Conservation (phyloP, 2,113 vertebrate species). For the Melanostigma gelatinosum region DNA sequence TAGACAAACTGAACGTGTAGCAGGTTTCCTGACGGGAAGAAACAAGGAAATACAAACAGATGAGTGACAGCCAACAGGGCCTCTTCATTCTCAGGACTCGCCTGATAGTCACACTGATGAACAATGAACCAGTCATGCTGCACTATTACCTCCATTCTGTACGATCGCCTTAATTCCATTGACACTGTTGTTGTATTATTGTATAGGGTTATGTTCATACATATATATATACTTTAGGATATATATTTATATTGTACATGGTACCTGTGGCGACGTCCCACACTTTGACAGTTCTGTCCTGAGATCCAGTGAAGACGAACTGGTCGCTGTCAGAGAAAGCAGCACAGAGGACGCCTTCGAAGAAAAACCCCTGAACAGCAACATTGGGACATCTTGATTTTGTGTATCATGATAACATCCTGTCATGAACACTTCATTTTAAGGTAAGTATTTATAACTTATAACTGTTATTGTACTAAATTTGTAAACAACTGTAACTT, state of each 20-base stretch:
- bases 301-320: constrained; percentile 79
- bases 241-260: too few relatives aligned
- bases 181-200: too few relatives aligned
- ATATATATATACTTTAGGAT: too few relatives aligned
- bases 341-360: constrained; percentile 81
- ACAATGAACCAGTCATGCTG: too few relatives aligned
- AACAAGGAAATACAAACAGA: not conserved
- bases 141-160: too few relatives aligned
- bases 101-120: too few relatives aligned
- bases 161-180: too few relatives aligned
- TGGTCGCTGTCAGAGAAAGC: constrained; percentile 85
- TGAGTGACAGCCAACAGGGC: too few relatives aligned
- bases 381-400: not conserved
- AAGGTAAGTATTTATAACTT: too few relatives aligned
- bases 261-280: constrained; percentile 83
- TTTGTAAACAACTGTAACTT: not conserved
- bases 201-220: too few relatives aligned
- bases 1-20: constrained; percentile 83
- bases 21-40: constrained; percentile 75
- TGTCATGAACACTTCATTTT: not conserved
- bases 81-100: too few relatives aligned
- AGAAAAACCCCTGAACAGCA: constrained; percentile 78
- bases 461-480: not conserved
- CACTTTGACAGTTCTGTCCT: constrained; percentile 84
- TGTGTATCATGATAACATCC: not conserved